Evolutionary conservation across 1,140 invertebrate species (phyloP), one percentile per base, ranked within the genome.

Genomic region (Panagrolaimus sp.): DNA sequence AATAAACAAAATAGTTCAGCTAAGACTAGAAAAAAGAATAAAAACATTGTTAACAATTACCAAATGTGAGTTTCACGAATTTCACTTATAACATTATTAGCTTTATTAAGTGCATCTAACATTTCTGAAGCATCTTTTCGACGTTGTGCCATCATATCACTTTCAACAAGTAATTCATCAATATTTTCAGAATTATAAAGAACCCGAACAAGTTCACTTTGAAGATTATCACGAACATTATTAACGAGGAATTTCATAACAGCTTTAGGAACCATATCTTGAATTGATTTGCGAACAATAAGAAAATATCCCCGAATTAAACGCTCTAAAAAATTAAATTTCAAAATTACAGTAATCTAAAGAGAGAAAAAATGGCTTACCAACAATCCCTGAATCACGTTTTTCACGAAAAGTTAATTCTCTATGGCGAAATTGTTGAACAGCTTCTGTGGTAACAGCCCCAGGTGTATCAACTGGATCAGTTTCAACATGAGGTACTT

Each of bases 231-330:
- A 65, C 53, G 42, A 46, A 97, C 92, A 84, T 88, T 91, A 86
- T 98, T 98, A 63, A 99, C 96, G 78, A 99, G 87, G 85, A 98
- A 98, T 87, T 98, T 93, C 96, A 99, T 99, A 72, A 99, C 91
- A 38, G 95, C 93, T 86, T 99, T 99, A 9, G 96, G 96, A 61
- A 98, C 93, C 65, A 90, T 92, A 84, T 99, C 96, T 85, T 98
- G 94, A 84, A 98, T 97, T 45, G 92, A 96, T 86, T 98, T 98
- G 31, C 93, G 88, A 31, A 98, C 92, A 81, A 99, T 98, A 84
- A 95, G 91, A 86, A 98, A 99, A 85, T 99, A 99, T 0, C 92
- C 93, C 83, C 93, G 93, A 75, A 99, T 98, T 45, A 99, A 87
- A 72, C 91, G 89, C 84, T 98, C 93, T 88, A 81, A 64, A 83